Percentiles rank a stretch among this genome's conserved stretches.
Conservation (phyloP, 2,888 invertebrate genomes). For the Parasteatoda lunata region DNA sequence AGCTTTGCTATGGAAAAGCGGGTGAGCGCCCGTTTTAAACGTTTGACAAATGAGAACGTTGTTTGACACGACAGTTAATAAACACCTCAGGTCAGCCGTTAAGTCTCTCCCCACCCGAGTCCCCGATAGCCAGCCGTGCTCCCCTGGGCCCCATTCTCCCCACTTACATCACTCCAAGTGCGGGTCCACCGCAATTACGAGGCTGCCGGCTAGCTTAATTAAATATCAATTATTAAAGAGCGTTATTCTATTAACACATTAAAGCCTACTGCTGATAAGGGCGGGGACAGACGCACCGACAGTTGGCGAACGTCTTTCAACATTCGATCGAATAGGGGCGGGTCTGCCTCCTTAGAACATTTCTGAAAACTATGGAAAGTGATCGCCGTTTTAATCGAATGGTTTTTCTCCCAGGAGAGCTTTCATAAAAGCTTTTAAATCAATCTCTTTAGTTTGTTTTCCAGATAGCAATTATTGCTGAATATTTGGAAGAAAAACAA, state of each 20-base stretch:
- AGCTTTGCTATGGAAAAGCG: conserved; percentile 8
- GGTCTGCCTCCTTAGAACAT: conserved; percentile 3
- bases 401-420: not conserved
- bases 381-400: conserved; percentile 59
- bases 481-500: no score
- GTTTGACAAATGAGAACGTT: conserved; percentile 67
- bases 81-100: conserved; percentile 68
- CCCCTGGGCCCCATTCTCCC: conserved; percentile 51
- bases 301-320: conserved; percentile 62
- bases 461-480: no score
- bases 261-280: conserved; percentile 49
- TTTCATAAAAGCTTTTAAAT: no score
- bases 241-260: conserved; percentile 69
- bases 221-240: conserved; percentile 69
- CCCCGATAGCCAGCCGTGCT: conserved; percentile 62
- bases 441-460: no score
- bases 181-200: conserved; percentile 61
- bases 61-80: conserved; percentile 69
- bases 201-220: conserved; percentile 60
- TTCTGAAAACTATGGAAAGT: conserved; percentile 16
- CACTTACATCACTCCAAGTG: conserved; percentile 32
- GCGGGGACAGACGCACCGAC: conserved; percentile 53
- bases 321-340: conserved; percentile 30
- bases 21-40: conserved; percentile 51
- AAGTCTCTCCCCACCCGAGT: conserved; percentile 43